Evolutionary conservation across 2,113 vertebrate species (phyloP).

Genomic region (Cyphomyrus discorhynchus): DNA sequence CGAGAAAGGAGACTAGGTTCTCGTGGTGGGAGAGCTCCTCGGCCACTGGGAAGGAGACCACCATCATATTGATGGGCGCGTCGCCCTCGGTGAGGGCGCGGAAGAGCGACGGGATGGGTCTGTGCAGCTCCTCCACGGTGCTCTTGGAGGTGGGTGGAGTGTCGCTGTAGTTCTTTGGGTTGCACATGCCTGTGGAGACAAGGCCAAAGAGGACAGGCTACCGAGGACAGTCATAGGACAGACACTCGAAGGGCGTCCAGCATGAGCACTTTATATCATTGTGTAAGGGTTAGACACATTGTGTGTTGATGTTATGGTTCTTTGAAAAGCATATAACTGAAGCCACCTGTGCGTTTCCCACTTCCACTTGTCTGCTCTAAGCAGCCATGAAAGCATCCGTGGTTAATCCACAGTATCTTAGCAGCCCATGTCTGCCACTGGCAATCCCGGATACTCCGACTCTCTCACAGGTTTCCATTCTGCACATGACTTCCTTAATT

Average conservation of each 20-base stretch:
- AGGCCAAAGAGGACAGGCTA: not conserved
- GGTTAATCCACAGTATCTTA: not conserved
- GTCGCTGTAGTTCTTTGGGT: slow-evolving; percentile 94
- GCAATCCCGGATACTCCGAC: not conserved
- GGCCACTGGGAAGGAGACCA: slow-evolving; percentile 90
- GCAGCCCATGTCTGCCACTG: not conserved
- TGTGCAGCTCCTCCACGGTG: slow-evolving; percentile 93
- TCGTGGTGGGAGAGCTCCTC: slow-evolving; percentile 92
- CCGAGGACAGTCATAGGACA: not conserved
- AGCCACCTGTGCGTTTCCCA: not conserved
- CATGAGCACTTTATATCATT: not conserved
- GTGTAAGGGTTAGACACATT: not conserved
- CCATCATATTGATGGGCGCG: slow-evolving; percentile 87
- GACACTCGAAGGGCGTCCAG: not conserved
- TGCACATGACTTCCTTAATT: not conserved
- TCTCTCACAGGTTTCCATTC: not conserved
- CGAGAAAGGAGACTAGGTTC: slow-evolving; percentile 89
- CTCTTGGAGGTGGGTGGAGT: slow-evolving; percentile 95
- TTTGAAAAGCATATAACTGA: not conserved
- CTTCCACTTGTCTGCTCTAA: not conserved
- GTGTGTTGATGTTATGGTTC: not conserved
- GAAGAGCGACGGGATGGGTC: slow-evolving; percentile 92
- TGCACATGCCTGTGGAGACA: slow-evolving; percentile 82
- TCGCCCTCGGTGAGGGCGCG: slow-evolving; percentile 91
- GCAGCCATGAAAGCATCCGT: not conserved